Base-by-base conservation (phyloP, 2,797 vertebrate genomes). In the Sebastes matsubarae region DNA sequence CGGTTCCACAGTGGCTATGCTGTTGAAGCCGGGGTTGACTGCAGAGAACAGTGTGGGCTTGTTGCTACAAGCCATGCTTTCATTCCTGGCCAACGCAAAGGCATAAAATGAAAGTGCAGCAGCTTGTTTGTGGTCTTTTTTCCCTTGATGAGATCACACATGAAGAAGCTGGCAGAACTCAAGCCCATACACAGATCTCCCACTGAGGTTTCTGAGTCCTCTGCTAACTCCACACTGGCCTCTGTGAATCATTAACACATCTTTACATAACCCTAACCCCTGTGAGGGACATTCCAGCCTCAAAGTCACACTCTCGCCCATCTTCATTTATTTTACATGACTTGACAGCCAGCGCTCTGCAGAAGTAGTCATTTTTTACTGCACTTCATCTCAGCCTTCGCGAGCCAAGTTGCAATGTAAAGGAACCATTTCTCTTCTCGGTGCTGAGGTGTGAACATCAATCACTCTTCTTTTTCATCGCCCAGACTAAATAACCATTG, bases 91-190 rank as follows among this genome's bases (percentile, higher is more conserved):
- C 91, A 93, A 90, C 83, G 72, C 83, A 80, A 79, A 92, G 85
- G 78, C 87, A 85, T 86, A 72, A 87, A 90, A 94, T 91, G 83
- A 92, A 91, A 90, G 88, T 73, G 14, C 32, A 59, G 87, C 72
- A 75, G 86, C 87, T 83, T 87, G 88, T 93, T 91, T 92, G 90
- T 88, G 90, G 82, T 91, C 83, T 76, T 46, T 76, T 58, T 58
- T 87, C 90, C 89, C 90, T 82, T 27, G 80, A 92, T 89, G 89
- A 89, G 89, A 92, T 92, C 90, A 93, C 91, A 93, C 81, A 87
- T 36, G 86, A 87, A 78, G 81, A 75, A 30, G 78, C 76, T 83
- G 79, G 66, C 66, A 79, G 83, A 86, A 72, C 81, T 76, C 50
- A 0, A 68, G 69, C 79, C 71, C 83, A 77, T 68, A 8, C 77